Evolutionary conservation across 2,113 vertebrate species (phyloP).

Genomic region (Myotis yumanensis): DNA sequence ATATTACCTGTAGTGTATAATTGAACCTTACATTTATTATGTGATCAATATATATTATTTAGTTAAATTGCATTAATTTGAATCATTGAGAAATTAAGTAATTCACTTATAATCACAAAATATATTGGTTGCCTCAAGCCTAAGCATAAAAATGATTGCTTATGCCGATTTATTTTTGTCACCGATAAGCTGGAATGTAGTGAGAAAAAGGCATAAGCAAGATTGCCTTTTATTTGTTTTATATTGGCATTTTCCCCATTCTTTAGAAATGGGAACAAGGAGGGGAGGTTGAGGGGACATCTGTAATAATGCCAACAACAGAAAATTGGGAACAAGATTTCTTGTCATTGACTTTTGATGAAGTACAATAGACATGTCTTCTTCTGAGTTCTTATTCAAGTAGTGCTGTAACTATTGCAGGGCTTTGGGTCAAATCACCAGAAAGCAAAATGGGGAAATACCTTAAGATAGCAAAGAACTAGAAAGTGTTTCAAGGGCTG

Average conservation of each 20-base stretch:
- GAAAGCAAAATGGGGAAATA: neutral
- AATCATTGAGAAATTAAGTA: conserved; percentile 33
- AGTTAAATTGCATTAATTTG: neutral
- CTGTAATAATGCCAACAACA: no score
- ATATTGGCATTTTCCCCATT: neutral
- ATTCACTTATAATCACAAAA: conserved; percentile 25
- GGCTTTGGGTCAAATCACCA: neutral
- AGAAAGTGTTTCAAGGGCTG: neutral
- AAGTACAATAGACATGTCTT: neutral
- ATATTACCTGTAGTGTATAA: neutral
- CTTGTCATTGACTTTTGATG: neutral
- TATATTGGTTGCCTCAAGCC: neutral
- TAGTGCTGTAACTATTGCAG: neutral
- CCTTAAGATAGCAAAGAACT: neutral
- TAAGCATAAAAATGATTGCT: neutral
- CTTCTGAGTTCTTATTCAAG: neutral
- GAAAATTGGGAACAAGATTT: neutral
- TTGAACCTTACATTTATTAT: neutral
- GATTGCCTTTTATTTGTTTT: neutral
- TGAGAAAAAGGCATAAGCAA: neutral
- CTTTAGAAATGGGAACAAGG: neutral
- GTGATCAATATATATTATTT: neutral
- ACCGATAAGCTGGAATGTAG: no score
- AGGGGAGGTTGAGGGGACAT: no score
- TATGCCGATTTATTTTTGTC: neutral